phyloP scores from a whole-genome alignment of 2,797 vertebrate genomes.

The Sphenodon punctatus region DNA sequence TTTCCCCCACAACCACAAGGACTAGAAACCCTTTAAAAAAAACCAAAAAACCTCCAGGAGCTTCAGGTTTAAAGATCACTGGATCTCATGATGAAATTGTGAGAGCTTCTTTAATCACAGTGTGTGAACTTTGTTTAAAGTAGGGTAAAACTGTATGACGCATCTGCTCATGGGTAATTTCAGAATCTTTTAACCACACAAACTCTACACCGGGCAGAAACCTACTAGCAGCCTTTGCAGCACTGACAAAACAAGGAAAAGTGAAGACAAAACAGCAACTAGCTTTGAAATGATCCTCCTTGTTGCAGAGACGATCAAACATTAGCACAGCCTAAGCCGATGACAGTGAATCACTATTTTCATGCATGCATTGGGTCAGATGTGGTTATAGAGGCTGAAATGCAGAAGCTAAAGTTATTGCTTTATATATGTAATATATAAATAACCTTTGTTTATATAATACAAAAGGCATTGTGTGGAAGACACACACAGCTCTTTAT shows the following conservation, averaged over 20 bases:
- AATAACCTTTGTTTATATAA: conserved; percentile 51
- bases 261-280: not conserved
- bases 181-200: not conserved
- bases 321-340: not conserved
- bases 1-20: no score
- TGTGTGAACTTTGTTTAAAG: not conserved
- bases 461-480: conserved; percentile 51
- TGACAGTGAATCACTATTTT: not conserved
- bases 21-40: no score
- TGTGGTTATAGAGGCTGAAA: conserved; percentile 37
- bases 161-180: not conserved
- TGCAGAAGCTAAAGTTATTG: conserved; percentile 54
- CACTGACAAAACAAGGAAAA: not conserved
- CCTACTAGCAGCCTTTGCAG: not conserved
- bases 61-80: no score
- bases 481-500: conserved; percentile 10
- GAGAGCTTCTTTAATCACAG: not conserved
- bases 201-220: not conserved
- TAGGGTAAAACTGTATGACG: not conserved
- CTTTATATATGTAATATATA: conserved; percentile 45
- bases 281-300: not conserved
- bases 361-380: conserved; percentile 1
- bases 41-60: no score
- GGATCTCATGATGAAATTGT: no score
- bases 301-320: not conserved